Base-by-base conservation (phyloP, 2,888 invertebrate genomes). In the Scaptomyza caliginosa region DNA sequence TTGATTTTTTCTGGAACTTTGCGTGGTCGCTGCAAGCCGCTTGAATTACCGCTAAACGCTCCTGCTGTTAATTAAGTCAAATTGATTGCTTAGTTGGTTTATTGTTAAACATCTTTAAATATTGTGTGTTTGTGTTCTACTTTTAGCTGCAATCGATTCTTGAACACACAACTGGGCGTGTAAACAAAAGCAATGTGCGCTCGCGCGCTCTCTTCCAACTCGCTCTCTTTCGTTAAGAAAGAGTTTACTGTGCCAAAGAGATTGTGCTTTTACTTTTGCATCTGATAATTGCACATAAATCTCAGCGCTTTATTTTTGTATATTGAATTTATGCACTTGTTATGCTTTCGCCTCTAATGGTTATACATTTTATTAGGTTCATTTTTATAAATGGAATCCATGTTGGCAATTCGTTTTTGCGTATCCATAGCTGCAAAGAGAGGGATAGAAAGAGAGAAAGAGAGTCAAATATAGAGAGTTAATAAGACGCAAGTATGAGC, bases 131-230 rank as follows among this genome's bases (percentile, higher is more conserved):
- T 28, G 5, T 32, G 36, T 30, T 51, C 48, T 28, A 26, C 38
- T 55, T 28, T 34, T 39, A 30, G 45, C 46, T 62, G 50, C 54
- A 58, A 54, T 60, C 38, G 21, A 10, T 28, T 46, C 28, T 13
- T 55, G 19, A 54, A 30, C 58, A n/a, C 16, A 43, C 39, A 77
- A 84, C 72, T 85, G 86, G 81, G 81, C 72, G 86, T 81, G 86
- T 79, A 74, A 76, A 66, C 64, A 71, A 69, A 43, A 46, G 46
- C 68, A 66, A 68, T 74, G 66, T 85, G 82, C 79, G 85, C 80
- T 75, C 82, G 81, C 82, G 82, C 81, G 62, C 78, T 80, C 80
- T 80, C 79, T 73, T 82, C 3, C 8, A 11, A 11, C 13, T 38
- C 13, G 17, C 82, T 57, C 74, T 81, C 65, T 72, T 70, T 46